Evolutionary conservation across 2,797 vertebrate species (phyloP).

Genomic region (Trematomus bernacchii): DNA sequence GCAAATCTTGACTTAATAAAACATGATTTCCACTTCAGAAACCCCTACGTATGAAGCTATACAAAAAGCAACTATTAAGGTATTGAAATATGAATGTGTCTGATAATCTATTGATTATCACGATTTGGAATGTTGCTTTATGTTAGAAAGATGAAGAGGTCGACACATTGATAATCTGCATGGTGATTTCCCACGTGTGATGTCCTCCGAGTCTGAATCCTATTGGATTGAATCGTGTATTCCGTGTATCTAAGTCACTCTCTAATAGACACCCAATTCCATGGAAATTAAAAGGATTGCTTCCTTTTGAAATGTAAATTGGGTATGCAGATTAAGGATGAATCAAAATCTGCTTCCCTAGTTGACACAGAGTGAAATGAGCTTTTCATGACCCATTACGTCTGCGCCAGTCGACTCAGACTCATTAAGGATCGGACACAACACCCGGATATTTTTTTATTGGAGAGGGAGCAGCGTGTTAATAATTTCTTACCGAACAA

Average conservation of each 20-base stretch:
- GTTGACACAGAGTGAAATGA: constrained; percentile 72
- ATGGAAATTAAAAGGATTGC: constrained; percentile 81
- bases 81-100: constrained; percentile 38
- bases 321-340: constrained; percentile 78
- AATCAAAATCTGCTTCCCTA: constrained; percentile 76
- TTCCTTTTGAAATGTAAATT: constrained; percentile 84
- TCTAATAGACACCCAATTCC: constrained; percentile 79
- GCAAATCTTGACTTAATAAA: constrained; percentile 35
- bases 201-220: constrained; percentile 48
- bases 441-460: constrained; percentile 55
- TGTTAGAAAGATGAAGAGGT: constrained; percentile 14
- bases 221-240: constrained; percentile 51
- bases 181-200: constrained; percentile 62
- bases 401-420: constrained; percentile 64
- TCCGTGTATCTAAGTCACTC: constrained; percentile 61
- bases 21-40: constrained; percentile 9
- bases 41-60: not conserved
- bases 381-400: constrained; percentile 69
- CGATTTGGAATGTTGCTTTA: constrained; percentile 25
- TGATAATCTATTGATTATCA: constrained; percentile 22
- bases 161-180: constrained; percentile 42
- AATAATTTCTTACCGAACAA: constrained; percentile 53
- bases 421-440: constrained; percentile 72
- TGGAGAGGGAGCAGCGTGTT: constrained; percentile 24
- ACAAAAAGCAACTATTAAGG: constrained; percentile 10